Conservation (phyloP, 2,797 vertebrate genomes). For the Cercopithecus diana region DNA sequence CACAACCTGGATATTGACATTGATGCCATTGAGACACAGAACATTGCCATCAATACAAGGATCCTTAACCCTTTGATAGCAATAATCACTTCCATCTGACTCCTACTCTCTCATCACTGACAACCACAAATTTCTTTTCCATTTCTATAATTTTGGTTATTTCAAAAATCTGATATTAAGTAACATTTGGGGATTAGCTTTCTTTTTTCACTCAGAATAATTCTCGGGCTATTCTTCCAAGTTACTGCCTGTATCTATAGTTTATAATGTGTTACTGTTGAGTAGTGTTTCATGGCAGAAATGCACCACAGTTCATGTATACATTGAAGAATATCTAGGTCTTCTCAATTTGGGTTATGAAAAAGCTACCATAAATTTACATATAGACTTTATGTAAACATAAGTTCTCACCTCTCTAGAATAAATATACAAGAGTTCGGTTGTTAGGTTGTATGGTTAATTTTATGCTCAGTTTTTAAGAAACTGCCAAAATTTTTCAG, state of each 20-base stretch:
- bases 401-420: background rate
- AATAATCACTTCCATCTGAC: background rate
- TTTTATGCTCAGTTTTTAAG: background rate
- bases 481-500: background rate
- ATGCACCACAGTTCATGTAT: background rate
- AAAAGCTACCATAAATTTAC: background rate
- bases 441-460: background rate
- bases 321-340: background rate
- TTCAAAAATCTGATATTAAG: background rate
- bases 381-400: background rate
- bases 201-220: background rate
- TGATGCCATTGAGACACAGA: background rate
- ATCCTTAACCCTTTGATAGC: background rate
- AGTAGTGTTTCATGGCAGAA: background rate
- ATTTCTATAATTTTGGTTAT: background rate
- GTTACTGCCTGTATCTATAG: background rate
- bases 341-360: background rate
- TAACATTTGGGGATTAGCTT: background rate
- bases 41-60: too few relatives aligned
- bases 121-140: background rate
- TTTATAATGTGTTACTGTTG: background rate
- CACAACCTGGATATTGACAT: background rate
- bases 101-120: too few relatives aligned
- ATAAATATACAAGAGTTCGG: background rate
- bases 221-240: background rate